Conservation (phyloP, 2,797 vertebrate species). For the Lacerta viridis region DNA sequence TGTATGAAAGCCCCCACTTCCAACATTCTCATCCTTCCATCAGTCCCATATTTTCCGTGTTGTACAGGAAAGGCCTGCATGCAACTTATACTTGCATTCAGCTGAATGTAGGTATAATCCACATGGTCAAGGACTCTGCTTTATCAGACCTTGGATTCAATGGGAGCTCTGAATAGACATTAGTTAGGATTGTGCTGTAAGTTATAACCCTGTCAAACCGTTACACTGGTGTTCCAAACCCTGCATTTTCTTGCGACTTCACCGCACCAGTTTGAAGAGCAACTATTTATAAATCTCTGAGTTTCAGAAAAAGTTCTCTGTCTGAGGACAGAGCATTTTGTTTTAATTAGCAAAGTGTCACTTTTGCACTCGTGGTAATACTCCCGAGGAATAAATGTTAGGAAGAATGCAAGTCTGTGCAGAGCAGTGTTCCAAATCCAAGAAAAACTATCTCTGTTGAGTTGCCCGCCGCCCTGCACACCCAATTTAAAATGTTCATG, state of each 20-base stretch:
- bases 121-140: too few relatives aligned
- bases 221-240: not conserved
- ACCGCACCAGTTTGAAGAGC: not conserved
- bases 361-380: not conserved
- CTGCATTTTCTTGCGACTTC: not conserved
- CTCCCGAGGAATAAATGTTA: not conserved
- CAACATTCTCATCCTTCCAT: too few relatives aligned
- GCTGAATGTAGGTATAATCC: too few relatives aligned
- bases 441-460: not conserved
- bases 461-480: too few relatives aligned
- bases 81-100: too few relatives aligned
- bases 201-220: not conserved
- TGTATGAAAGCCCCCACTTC: too few relatives aligned
- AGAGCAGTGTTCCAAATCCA: not conserved
- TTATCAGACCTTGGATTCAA: too few relatives aligned
- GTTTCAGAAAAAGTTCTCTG: not conserved
- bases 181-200: not conserved
- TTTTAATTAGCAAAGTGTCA: constrained; percentile 23
- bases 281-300: not conserved
- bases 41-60: too few relatives aligned
- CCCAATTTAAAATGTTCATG: not conserved
- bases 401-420: not conserved
- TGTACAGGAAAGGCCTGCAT: too few relatives aligned
- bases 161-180: too few relatives aligned
- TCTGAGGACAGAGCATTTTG: not conserved